phyloP scores from a whole-genome alignment of 2,113 vertebrate genomes.

The Gymnarchus niloticus region DNA sequence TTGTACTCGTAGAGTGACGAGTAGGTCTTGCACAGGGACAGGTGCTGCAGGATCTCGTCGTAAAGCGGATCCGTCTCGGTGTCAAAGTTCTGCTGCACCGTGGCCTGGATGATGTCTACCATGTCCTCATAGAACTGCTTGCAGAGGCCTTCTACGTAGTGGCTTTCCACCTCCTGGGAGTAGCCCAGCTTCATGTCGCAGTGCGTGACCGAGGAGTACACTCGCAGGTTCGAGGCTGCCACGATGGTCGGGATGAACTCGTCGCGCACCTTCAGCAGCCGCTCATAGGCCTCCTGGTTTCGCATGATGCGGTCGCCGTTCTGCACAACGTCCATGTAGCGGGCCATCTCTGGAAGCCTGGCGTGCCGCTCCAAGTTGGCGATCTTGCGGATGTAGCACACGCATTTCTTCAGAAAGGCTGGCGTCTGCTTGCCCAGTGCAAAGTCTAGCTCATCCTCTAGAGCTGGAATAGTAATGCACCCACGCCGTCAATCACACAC shows the following conservation, averaged over 20 bases:
- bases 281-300: conserved; percentile 88
- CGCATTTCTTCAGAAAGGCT: conserved; percentile 95
- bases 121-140: conserved; percentile 99
- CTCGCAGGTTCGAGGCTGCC: conserved; percentile 87
- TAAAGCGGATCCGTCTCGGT: conserved; percentile 85
- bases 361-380: conserved; percentile 93
- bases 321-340: conserved; percentile 86
- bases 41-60: conserved; percentile 90
- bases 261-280: conserved; percentile 87
- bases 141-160: conserved; percentile 94
- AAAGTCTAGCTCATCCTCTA: conserved; percentile 96
- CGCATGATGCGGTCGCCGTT: conserved; percentile 71
- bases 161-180: conserved; percentile 90
- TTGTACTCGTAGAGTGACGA: conserved; percentile 84
- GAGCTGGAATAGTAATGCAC: conserved; percentile 62
- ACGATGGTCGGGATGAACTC: conserved; percentile 96
- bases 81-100: conserved; percentile 95
- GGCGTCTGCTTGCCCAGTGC: conserved; percentile 95
- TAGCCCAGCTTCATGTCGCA: conserved; percentile 98
- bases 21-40: conserved; percentile 85
- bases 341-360: conserved; percentile 88
- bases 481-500: not conserved
- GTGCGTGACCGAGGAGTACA: conserved; percentile 94
- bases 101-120: conserved; percentile 97
- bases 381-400: conserved; percentile 98